Base-by-base conservation (phyloP, 1,140 invertebrate species). In the Zaprionus tsacasi region DNA sequence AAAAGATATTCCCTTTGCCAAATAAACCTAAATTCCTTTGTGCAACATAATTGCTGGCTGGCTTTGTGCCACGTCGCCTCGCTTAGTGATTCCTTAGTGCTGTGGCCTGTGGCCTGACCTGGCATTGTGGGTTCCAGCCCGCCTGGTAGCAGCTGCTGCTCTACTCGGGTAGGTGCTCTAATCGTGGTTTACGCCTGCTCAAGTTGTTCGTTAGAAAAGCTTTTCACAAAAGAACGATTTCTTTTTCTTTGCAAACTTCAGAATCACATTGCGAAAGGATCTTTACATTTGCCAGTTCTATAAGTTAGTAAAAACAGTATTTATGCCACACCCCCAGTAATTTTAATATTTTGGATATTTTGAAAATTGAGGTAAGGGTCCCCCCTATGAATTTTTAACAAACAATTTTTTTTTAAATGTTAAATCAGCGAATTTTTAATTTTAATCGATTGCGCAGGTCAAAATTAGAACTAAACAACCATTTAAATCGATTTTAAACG, bases 11-110 rank as follows among this genome's bases (percentile, higher is more conserved):
- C 73, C 63, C 57, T 68, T 50, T 65, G 65, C 75, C 74, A 77
- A 88, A 73, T 77, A 79, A 76, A 79, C 56, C 50, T 38, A 65
- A 68, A 83, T 72, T 63, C 68, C 85, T 88, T 88, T 88, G 83
- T 83, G 63, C 70, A 76, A 88, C 82, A 88, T 86, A 82, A 86
- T 82, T 87, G 79, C 82, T 87, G 79, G 56, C 40, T 69, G 45
- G 63, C 81, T 80, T 82, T 82, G 79, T 82, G 57, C 55, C 58
- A 21, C 58, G 25, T 45, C n/a, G 40, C 40, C 36, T 21, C 67
- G 40, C 38, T 43, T 36, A 3, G 25, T 27, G 13, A 25, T 17
- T 13, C 35, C 17, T 27, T 54, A 8, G 12, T 52, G 21, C 13
- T 15, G 5, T 36, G 52, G 52, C 27, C 57, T 21, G 8, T 36